These are phyloP conservation scores for Lagria hirta DNA, from an alignment of 2,888 invertebrate genomes.

Conservation along the genomic window DNA sequence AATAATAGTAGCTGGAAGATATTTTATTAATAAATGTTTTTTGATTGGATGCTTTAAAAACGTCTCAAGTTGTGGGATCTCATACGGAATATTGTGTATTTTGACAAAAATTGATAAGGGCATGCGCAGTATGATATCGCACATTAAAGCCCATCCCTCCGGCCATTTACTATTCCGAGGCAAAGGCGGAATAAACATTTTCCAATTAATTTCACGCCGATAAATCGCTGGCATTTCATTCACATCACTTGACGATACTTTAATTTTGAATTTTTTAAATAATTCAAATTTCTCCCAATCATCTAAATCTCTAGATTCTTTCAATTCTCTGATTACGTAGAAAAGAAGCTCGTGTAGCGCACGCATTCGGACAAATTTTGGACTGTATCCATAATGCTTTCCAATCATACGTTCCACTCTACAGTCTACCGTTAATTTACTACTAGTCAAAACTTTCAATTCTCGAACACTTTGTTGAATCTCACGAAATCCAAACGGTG, in stretches of 20 bases:
- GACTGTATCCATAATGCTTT: conserved; percentile 57
- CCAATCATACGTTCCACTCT: conserved; percentile 43
- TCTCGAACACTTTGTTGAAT: conserved; percentile 37
- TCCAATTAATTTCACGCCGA: conserved; percentile 63
- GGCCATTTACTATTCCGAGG: conserved; percentile 60
- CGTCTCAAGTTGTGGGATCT: conserved; percentile 60
- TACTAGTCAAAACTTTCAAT: conserved; percentile 29
- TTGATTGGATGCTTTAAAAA: conserved; percentile 68
- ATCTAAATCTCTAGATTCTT: conserved; percentile 33
- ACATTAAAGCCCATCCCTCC: conserved; percentile 68
- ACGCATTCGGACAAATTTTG: conserved; percentile 69
- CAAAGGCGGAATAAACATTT: conserved; percentile 71
- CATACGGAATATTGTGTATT: conserved; percentile 61
- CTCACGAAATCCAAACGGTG: conserved; percentile 31
- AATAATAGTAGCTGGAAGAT: conserved; percentile 59
- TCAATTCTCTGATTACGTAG: conserved; percentile 63
- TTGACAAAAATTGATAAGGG: conserved; percentile 72
- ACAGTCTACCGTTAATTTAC: conserved; percentile 10
- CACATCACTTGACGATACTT: conserved; percentile 49
- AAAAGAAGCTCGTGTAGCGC: conserved; percentile 69
- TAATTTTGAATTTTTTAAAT: conserved; percentile 31
- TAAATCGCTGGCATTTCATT: conserved; percentile 57
- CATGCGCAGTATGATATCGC: conserved; percentile 68
- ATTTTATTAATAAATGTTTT: conserved; percentile 64
- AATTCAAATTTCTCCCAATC: conserved; percentile 46